These are phyloP conservation scores for Littorina saxatilis DNA, from an alignment of 1,140 invertebrate species.

Conservation along the genomic window DNA sequence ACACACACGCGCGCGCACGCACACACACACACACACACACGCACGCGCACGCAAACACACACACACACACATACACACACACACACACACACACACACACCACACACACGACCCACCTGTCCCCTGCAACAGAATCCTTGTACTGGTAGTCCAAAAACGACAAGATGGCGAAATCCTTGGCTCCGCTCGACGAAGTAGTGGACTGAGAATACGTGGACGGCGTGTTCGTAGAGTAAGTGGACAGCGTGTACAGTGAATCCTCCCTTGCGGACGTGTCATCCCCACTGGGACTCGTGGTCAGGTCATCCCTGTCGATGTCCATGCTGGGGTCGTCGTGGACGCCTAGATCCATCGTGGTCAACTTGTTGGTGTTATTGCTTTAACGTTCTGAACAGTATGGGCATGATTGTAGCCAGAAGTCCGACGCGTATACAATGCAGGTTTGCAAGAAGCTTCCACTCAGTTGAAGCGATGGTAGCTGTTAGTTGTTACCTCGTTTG, in stretches of 20 bases:
- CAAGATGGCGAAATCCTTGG: background rate
- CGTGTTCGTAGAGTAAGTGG: too few relatives aligned
- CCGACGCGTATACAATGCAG: too few relatives aligned
- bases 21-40: background rate
- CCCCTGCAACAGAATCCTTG: background rate
- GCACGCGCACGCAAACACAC: background rate
- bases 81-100: constrained; percentile 14
- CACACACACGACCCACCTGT: background rate
- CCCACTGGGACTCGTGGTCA: constrained; percentile 4
- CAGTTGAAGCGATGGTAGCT: too few relatives aligned
- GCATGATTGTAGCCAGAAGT: too few relatives aligned
- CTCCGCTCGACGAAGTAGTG: background rate
- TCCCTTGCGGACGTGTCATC: background rate
- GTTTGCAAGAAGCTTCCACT: too few relatives aligned
- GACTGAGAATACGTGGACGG: too few relatives aligned
- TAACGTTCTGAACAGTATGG: too few relatives aligned
- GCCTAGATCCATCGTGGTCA: background rate
- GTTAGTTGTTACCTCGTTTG: too few relatives aligned
- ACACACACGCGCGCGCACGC: constrained; percentile 14
- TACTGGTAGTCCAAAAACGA: constrained; percentile 1
- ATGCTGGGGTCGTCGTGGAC: background rate
- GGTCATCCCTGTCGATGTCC: background rate
- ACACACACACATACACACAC: constrained; percentile 12
- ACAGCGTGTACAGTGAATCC: constrained; percentile 10
- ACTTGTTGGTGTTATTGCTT: background rate